Evolutionary conservation across 2,888 invertebrate species (phyloP).

Genomic region (Thysanoteuthis rhombus): DNA sequence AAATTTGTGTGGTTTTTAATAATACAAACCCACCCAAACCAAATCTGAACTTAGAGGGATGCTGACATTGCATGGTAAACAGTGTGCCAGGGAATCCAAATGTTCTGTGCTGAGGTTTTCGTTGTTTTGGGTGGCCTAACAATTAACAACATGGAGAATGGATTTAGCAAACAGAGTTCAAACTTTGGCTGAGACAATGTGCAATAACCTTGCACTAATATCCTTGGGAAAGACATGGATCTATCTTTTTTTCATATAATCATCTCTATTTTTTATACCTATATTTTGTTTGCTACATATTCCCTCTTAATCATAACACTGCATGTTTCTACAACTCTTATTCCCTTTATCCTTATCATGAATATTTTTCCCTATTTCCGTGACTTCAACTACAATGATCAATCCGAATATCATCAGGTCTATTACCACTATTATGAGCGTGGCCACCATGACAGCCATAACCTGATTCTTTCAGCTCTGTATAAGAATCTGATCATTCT

Average conservation of each 20-base stretch:
- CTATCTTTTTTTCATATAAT: too few relatives aligned
- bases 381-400: background rate
- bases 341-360: background rate
- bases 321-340: background rate
- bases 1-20: background rate
- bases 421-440: background rate
- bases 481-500: background rate
- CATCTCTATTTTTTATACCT: too few relatives aligned
- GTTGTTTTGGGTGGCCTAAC: too few relatives aligned
- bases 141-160: too few relatives aligned
- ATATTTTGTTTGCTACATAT: background rate
- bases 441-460: background rate
- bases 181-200: too few relatives aligned
- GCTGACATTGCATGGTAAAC: background rate
- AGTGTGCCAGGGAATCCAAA: background rate
- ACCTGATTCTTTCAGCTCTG: background rate
- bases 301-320: background rate
- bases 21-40: background rate
- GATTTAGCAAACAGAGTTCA: too few relatives aligned
- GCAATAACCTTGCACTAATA: too few relatives aligned
- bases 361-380: too few relatives aligned
- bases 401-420: background rate
- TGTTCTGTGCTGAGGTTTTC: background rate
- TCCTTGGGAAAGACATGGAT: too few relatives aligned
- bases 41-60: background rate